Base-by-base conservation (phyloP, 1,140 invertebrate genomes). In the Euglossa dilemma region DNA sequence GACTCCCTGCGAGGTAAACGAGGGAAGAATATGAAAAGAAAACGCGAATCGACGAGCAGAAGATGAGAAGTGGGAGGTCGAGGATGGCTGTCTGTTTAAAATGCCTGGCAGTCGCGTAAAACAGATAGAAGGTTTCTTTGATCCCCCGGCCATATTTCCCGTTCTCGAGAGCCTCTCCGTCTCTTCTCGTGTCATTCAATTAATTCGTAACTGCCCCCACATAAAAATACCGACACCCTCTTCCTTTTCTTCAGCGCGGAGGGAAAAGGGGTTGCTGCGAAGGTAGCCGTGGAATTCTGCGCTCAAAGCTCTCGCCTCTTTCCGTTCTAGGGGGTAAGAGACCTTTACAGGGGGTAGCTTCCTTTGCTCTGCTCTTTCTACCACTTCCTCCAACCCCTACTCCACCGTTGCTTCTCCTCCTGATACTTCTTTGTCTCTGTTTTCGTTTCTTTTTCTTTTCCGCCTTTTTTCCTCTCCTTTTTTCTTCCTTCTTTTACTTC, bases 171-270 rank as follows among this genome's bases (percentile, higher is more conserved):
- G 54, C 86, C 76, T 87, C 84, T 91, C 88, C 7, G 25, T 6
- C 43, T 7, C 11, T 23, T 5, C 18, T 36, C 23, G 50, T 36
- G 70, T 92, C 89, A 91, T 93, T 92, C 89, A 93, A 92, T 93
- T 93, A 92, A 92, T 90, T 91, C 85, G 82, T 86, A 83, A 90
- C 88, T 88, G 83, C 84, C 79, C 61, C 54, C 57, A 67, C 80
- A 84, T 73, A 86, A 86, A 88, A 87, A 88, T 89, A 70, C 87
- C 83, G 72, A 72, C 79, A 75, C 76, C 78, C 52, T 69, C 57
- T 70, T 56, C 36, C 72, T 70, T 54, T 71, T 82, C 67, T 52
- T 56, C 74, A 47, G 50, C n/a, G 59, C 56, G 47, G 79, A 52
- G 56, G 76, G 79, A 36, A 28, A 70, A 83, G 45, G 61, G 59